A percentile compares a stretch with the other conserved stretches of the same genome.
These are phyloP conservation scores for Prorops nasuta DNA, from an alignment of 1,140 invertebrate species.

Conservation along the genomic window DNA sequence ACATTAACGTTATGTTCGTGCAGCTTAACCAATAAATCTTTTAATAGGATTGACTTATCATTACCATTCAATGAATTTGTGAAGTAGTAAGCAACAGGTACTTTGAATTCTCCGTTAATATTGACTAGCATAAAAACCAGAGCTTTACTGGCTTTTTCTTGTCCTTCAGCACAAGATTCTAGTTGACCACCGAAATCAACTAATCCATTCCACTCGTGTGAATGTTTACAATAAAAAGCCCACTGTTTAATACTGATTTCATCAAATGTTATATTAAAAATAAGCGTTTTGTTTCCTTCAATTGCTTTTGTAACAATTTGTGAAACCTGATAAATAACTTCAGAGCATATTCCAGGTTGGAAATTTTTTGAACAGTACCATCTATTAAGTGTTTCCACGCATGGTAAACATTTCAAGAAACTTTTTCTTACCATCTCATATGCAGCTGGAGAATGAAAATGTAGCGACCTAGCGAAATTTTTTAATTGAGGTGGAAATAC, in stretches of 20 bases:
- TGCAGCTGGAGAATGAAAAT: too few species aligned
- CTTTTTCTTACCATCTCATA: slow-evolving; percentile 5
- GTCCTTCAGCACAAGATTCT: not conserved
- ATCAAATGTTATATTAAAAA: slow-evolving; percentile 15
- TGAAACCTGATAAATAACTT: slow-evolving; percentile 6
- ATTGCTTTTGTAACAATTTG: slow-evolving; percentile 1
- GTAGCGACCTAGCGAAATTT: slow-evolving; percentile 4
- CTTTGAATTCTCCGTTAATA: slow-evolving; percentile 21
- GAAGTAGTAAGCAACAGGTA: slow-evolving; percentile 13
- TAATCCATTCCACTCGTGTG: slow-evolving; percentile 11
- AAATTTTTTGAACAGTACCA: slow-evolving; percentile 3
- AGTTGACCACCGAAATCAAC: slow-evolving; percentile 14
- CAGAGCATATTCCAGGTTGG: not conserved
- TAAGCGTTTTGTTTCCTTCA: slow-evolving; percentile 3
- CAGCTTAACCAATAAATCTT: slow-evolving; percentile 15
- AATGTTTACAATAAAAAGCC: not conserved
- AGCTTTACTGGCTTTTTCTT: not conserved
- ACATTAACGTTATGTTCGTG: slow-evolving; percentile 11
- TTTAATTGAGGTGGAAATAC: slow-evolving; percentile 1
- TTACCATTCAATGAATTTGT: slow-evolving; percentile 6
- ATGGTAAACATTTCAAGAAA: slow-evolving; percentile 7
- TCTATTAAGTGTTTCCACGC: slow-evolving; percentile 5
- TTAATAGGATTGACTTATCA: slow-evolving; percentile 13
- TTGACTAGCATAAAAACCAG: slow-evolving; percentile 13
- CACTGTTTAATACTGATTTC: slow-evolving; percentile 12